Conservation (phyloP, 2,113 vertebrate species). For the Calidris pygmaea region DNA sequence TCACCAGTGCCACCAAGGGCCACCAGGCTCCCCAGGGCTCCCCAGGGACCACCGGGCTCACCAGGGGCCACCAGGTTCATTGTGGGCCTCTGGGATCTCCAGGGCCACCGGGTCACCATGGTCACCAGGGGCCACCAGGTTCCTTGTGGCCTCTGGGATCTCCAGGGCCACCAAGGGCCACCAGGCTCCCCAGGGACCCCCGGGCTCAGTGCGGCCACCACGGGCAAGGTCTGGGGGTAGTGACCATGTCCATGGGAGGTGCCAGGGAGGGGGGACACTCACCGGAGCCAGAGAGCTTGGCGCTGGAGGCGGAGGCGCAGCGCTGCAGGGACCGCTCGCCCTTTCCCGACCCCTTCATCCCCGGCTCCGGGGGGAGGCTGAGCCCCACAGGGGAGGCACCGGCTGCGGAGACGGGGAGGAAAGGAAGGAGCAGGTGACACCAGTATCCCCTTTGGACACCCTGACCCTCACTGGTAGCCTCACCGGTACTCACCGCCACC, state of each 20-base stretch:
- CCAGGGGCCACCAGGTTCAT: neutral
- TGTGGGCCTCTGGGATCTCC: no score
- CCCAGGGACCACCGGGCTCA: no score
- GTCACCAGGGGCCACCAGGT: neutral
- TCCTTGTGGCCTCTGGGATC: no score
- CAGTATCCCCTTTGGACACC: accelerated
- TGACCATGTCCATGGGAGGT: accelerated
- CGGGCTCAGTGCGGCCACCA: neutral
- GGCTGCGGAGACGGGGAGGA: constrained; percentile 19
- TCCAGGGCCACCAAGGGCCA: neutral
- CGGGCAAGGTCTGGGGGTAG: neutral
- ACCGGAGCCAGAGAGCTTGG: constrained; percentile 80
- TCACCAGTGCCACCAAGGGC: no score
- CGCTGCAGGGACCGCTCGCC: constrained; percentile 80
- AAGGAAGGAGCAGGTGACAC: neutral
- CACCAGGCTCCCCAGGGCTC: no score
- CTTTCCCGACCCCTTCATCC: constrained; percentile 74
- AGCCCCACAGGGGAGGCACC: constrained; percentile 74
- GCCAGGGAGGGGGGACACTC: neutral
- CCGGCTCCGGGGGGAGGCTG: constrained; percentile 81
- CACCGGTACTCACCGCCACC: constrained; percentile 57
- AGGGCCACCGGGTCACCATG: neutral
- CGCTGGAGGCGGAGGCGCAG: constrained; percentile 79
- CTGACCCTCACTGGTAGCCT: accelerated
- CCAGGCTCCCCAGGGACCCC: neutral